Evolutionary conservation across 1,140 invertebrate genomes (phyloP).

Genomic region (Eriosoma lanigerum): DNA sequence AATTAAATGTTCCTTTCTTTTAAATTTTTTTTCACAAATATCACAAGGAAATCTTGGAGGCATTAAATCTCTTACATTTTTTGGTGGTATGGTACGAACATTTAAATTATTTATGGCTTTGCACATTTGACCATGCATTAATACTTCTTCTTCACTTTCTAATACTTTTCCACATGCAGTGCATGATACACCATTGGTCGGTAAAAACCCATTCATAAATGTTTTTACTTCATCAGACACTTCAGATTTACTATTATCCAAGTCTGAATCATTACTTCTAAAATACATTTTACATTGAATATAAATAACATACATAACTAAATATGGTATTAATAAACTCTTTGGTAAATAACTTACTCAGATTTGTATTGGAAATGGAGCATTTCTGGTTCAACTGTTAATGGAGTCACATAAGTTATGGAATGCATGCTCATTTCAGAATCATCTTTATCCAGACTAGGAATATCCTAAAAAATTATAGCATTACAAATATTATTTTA

Average conservation of each 20-base stretch:
- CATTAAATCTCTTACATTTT: slow-evolving; percentile 18
- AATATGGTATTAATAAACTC: neutral
- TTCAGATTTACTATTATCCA: slow-evolving; percentile 33
- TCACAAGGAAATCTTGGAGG: slow-evolving; percentile 59
- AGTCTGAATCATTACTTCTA: slow-evolving; percentile 42
- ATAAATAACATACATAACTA: neutral
- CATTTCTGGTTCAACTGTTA: slow-evolving; percentile 48
- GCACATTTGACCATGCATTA: slow-evolving; percentile 52
- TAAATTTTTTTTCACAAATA: slow-evolving; percentile 64
- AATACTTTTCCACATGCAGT: slow-evolving; percentile 56
- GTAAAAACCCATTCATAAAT: slow-evolving; percentile 41
- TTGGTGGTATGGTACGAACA: neutral
- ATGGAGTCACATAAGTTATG: slow-evolving; percentile 37
- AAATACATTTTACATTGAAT: neutral
- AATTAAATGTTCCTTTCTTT: slow-evolving; percentile 66
- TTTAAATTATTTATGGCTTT: slow-evolving; percentile 29
- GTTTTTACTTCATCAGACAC: neutral
- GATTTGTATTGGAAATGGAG: slow-evolving; percentile 37
- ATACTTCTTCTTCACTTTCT: slow-evolving; percentile 54
- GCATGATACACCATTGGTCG: slow-evolving; percentile 51
- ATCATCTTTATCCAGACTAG: slow-evolving; percentile 37
- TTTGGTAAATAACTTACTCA: slow-evolving; percentile 32
- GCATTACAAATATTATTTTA: no score
- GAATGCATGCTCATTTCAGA: slow-evolving; percentile 25
- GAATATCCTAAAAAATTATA: slow-evolving; percentile 39